These are phyloP conservation scores for Potamarius usumacintae DNA, from an alignment of 2,113 vertebrate genomes.

Conservation along the genomic window DNA sequence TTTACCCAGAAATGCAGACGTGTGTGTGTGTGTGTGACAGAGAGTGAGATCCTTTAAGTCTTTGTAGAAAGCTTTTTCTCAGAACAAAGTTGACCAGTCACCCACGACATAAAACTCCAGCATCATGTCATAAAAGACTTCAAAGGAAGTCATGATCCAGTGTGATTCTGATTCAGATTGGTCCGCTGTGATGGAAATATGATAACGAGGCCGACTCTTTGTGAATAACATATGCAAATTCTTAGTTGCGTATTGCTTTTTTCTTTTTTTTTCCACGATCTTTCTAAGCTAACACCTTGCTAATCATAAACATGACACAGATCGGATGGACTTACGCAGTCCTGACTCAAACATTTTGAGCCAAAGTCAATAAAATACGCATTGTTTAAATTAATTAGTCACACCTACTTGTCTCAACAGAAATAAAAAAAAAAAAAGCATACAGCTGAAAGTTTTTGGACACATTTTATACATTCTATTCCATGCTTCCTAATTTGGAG, in stretches of 20 bases:
- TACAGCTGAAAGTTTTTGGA: neutral
- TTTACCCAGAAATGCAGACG: conserved; percentile 29
- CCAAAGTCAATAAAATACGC: neutral
- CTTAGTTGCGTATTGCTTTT: neutral
- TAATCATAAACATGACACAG: neutral
- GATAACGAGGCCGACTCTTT: neutral
- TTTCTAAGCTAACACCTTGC: neutral
- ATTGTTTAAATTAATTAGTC: neutral
- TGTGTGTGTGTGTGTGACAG: conserved; percentile 11
- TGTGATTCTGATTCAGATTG: neutral
- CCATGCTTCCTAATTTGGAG: neutral
- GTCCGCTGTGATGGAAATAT: neutral
- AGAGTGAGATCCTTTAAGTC: neutral
- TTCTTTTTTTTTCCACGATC: neutral
- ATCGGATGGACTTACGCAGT: neutral
- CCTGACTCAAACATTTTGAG: neutral
- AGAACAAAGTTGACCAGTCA: conserved; percentile 28
- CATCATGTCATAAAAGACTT: neutral
- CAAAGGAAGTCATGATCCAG: neutral
- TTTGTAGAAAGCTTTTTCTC: conserved; percentile 45
- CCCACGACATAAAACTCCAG: conserved; percentile 5
- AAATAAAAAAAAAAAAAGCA: neutral
- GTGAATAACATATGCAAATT: neutral
- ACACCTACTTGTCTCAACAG: neutral
- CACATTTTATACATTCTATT: neutral